Base-by-base conservation (phyloP, 2,113 vertebrate species). In the Dendrocopos noguchii region DNA sequence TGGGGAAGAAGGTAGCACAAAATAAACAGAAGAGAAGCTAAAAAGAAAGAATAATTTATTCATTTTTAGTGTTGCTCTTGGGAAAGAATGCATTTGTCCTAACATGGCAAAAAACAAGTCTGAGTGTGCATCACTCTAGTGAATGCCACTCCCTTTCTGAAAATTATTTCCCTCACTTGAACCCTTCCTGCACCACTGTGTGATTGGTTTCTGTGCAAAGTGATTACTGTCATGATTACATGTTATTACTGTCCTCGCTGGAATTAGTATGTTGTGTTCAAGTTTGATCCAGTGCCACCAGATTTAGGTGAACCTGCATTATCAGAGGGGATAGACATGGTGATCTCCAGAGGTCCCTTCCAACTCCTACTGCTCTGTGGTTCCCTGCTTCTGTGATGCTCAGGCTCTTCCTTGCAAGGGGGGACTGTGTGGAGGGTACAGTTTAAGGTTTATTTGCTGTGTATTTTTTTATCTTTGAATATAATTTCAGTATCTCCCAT, bases 101-200 rank as follows among this genome's bases (percentile, higher is more conserved):
- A 55, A 57, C 7, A 28, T 6, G 16, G 20, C 7, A 84, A 78
- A 91, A 22, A 2, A 25, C 67, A 59, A 55, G 10, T n/a, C 19
- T 57, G 31, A 42, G 12, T 11, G 12, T 24, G 6, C 44, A 34
- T 67, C 3, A 2, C 11, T 39, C 13, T 64, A 31, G 17, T 12
- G 12, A 88, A 31, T 39, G 29, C 13, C 8, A 10, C 31, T 59
- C 15, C 16, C 14, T 52, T 88, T 56, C 56, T 74, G 67, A 70
- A 90, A 77, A 66, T 18, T 0, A 6, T 65, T 70, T 81, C 19
- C 21, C 55, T 44, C 39, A 15, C 39, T n/a, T 8, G 9, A 95
- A 15, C 20, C 10, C 7, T 61, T 80, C 80, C 67, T 56, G 11
- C 29, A 46, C 10, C 0, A 0, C 8, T 53, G 0, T 3, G 0